Base-by-base conservation (phyloP, 53 echinoderm and acorn worm species). In the Actinopyga echinites region DNA sequence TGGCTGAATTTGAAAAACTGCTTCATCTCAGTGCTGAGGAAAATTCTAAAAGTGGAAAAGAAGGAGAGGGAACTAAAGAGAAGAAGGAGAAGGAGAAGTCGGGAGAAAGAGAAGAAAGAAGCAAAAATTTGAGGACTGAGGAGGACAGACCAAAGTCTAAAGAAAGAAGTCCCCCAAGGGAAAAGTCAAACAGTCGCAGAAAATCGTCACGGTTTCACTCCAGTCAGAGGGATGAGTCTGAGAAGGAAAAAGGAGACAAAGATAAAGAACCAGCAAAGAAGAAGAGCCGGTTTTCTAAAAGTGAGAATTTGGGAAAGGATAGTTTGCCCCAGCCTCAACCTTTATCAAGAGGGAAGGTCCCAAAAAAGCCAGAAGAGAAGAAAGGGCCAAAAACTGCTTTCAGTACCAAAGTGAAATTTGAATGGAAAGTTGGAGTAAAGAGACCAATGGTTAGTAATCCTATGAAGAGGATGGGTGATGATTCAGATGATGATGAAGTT, bases 1-100 rank as follows among this genome's bases (percentile, higher is more conserved):
- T 93, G 91, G 91, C 91, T 85, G 93, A 77, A 21, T 55, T 77
- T 56, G 77, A 77, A 13, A 77, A 77, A 54, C 29, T 77, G 56
- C 53, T 77, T n/a, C 77, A 55, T 56, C 29, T 77, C 20, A 31
- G 56, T 19, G 15, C 32, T 12, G 54, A 33, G 40, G 59, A 80
- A 6, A 30, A 34, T 29, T 22, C 61, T 7, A 2, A 25, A 54
- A 36, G 22, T 26, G 11, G n/a, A 60, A 60, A 80, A 2, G 32
- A 40, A 30, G 22, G 24, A 4, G 63, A 80, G 15, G 81, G 60
- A 26, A 62, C 58, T 13, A 25, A 59, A 56, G 45, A 29, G 10
- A 57, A 38, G n/a, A 37, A 26, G 26, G 8, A 1, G 20, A 1
- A 37, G 59, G 60, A 59, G 63, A 28, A 54, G 49, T 54, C 11